phyloP scores from a whole-genome alignment of 2,888 invertebrate species.

The Sepioteuthis lessoniana region DNA sequence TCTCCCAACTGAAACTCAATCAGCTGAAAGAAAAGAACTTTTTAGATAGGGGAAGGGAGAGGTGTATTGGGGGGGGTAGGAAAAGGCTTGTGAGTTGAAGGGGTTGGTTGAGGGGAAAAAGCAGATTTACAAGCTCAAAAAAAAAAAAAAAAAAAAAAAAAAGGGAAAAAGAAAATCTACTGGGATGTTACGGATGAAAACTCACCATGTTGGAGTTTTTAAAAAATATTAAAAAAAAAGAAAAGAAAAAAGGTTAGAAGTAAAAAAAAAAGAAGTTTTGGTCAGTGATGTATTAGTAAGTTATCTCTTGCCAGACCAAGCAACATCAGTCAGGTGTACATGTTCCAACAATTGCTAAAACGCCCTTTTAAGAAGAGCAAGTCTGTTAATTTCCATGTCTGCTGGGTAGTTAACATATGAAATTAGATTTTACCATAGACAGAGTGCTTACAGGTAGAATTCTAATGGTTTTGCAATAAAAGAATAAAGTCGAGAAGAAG shows the following conservation, averaged over 20 bases:
- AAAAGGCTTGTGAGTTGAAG: background rate
- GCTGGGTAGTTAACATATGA: background rate
- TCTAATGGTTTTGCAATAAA: background rate
- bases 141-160: background rate
- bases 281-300: slow-evolving; percentile 33
- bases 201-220: background rate
- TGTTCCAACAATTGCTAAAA: background rate
- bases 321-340: background rate
- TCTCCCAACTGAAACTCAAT: background rate
- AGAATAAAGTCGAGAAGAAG: background rate
- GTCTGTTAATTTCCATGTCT: slow-evolving; percentile 23
- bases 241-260: background rate
- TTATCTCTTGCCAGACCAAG: background rate
- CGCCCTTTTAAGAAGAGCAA: background rate
- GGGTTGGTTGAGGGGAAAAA: background rate
- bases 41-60: background rate
- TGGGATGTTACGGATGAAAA: background rate
- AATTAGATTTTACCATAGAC: background rate
- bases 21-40: background rate
- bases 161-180: background rate
- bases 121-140: background rate
- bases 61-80: background rate
- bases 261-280: background rate
- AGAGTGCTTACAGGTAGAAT: background rate
- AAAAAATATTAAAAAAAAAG: background rate